phyloP scores from a whole-genome alignment of 2,888 invertebrate genomes.

The Eustalomyia histrio region DNA sequence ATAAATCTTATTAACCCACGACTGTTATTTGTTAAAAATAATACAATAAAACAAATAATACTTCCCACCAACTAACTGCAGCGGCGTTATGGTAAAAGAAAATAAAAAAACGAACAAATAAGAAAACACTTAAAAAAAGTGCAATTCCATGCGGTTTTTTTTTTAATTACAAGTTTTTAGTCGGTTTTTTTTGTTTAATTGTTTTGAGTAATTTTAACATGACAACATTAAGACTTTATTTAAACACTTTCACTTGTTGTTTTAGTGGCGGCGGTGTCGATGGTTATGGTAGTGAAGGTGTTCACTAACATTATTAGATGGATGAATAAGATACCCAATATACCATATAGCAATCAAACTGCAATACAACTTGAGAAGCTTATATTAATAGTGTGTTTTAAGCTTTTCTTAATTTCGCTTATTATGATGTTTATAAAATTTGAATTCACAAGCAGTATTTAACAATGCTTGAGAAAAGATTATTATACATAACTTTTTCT shows the following conservation, averaged over 20 bases:
- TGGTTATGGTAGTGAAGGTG: constrained; percentile 6
- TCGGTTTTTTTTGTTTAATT: constrained; percentile 45
- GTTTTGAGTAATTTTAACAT: constrained; percentile 49
- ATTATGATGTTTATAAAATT: no score
- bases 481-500: no score
- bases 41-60: background rate
- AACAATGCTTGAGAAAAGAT: no score
- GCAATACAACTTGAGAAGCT: no score
- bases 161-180: constrained; percentile 49
- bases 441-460: no score
- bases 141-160: constrained; percentile 26
- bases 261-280: background rate
- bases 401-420: no score
- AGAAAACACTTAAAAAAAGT: constrained; percentile 27
- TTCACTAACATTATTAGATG: background rate
- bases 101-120: background rate
- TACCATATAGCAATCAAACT: no score
- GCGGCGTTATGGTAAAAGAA: background rate
- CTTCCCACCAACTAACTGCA: background rate
- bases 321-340: no score
- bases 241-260: constrained; percentile 60
- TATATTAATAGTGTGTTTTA: no score
- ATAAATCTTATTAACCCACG: constrained; percentile 3
- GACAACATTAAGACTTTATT: constrained; percentile 34
- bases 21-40: background rate